Conservation (phyloP, 2,888 invertebrate species). For the Leptura quadrifasciata region DNA sequence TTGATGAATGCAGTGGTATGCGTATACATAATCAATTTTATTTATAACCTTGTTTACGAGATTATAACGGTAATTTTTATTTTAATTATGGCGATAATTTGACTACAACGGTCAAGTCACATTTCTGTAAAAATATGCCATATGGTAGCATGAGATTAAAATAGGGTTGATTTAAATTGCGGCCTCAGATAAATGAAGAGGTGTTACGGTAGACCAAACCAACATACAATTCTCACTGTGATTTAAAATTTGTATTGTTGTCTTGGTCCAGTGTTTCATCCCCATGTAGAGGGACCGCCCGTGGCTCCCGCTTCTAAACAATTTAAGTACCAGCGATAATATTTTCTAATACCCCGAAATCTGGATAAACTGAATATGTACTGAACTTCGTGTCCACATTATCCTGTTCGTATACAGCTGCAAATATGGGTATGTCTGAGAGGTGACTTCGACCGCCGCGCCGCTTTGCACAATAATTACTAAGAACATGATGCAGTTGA, state of each 20-base stretch:
- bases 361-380: slow-evolving; percentile 29
- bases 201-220: slow-evolving; percentile 65
- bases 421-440: slow-evolving; percentile 6
- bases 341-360: slow-evolving; percentile 45
- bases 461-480: neutral
- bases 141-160: slow-evolving; percentile 58
- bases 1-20: neutral
- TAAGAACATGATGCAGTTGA: neutral
- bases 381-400: slow-evolving; percentile 15
- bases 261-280: slow-evolving; percentile 27
- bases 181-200: slow-evolving; percentile 70
- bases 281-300: slow-evolving; percentile 48
- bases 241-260: slow-evolving; percentile 30
- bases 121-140: slow-evolving; percentile 52
- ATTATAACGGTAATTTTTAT: slow-evolving; percentile 20
- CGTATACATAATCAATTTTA: neutral
- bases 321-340: slow-evolving; percentile 55
- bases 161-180: slow-evolving; percentile 67
- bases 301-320: slow-evolving; percentile 52
- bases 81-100: slow-evolving; percentile 46
- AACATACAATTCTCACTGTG: slow-evolving; percentile 20
- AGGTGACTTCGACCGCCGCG: neutral
- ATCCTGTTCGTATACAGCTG: slow-evolving; percentile 24
- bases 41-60: neutral
- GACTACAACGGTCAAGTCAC: slow-evolving; percentile 42